These are phyloP conservation scores for Odontocerum albicorne DNA, from an alignment of 2,888 invertebrate species.

Conservation along the genomic window DNA sequence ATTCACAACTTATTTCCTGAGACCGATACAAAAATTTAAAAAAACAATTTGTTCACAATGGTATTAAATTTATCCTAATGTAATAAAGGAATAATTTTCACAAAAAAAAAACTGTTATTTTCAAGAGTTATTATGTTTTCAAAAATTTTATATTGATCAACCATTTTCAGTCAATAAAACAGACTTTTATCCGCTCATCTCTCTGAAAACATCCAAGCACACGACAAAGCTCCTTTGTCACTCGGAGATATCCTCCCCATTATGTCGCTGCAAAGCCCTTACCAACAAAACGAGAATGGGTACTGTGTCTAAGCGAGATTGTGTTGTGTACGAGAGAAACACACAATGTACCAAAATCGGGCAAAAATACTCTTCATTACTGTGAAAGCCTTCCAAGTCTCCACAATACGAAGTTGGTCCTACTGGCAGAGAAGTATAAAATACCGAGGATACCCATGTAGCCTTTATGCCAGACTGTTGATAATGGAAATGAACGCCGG, in stretches of 20 bases:
- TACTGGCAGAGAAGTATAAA: constrained; percentile 19
- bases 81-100: no score
- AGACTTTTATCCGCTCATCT: constrained; percentile 7
- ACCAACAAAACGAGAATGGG: constrained; percentile 22
- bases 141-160: constrained; percentile 16
- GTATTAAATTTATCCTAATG: no score
- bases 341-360: constrained; percentile 59
- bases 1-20: no score
- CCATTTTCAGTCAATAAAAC: constrained; percentile 16
- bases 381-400: constrained; percentile 58
- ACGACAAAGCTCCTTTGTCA: constrained; percentile 14
- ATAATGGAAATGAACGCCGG: constrained; percentile 35
- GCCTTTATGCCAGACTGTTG: constrained; percentile 34
- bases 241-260: constrained; percentile 14
- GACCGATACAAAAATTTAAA: no score
- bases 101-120: no score
- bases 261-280: constrained; percentile 18
- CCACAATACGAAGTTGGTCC: constrained; percentile 46
- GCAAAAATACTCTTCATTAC: constrained; percentile 64
- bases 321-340: constrained; percentile 18
- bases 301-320: constrained; percentile 8
- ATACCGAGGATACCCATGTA: constrained; percentile 32
- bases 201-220: constrained; percentile 9
- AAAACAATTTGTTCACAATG: no score
- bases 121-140: no score